Percentiles rank a stretch among this genome's conserved stretches.
These are phyloP conservation scores for Syndactyla subalaris DNA, from an alignment of 2,797 vertebrate genomes.

Conservation along the genomic window DNA sequence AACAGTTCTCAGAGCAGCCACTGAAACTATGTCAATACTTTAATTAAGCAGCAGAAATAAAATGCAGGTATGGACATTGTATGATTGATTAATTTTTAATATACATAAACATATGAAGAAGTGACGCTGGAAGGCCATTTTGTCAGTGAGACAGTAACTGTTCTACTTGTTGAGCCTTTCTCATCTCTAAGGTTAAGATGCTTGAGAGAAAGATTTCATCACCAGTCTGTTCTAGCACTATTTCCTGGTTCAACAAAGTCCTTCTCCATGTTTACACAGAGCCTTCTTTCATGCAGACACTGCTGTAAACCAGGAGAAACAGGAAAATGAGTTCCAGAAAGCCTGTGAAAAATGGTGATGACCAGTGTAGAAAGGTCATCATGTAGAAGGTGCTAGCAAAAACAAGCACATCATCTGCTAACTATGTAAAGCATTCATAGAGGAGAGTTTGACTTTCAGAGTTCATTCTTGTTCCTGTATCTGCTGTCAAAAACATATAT, in stretches of 20 bases:
- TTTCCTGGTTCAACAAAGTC: not conserved
- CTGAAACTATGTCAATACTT: not conserved
- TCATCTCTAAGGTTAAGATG: not conserved
- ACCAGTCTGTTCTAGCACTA: not conserved
- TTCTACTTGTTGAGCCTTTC: not conserved
- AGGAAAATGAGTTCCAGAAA: not conserved
- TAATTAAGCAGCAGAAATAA: not conserved
- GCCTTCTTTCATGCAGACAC: not conserved
- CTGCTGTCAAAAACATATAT: not conserved
- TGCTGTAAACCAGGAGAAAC: not conserved
- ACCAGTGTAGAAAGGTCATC: not conserved
- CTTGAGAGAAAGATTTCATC: not conserved
- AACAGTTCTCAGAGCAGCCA: not conserved
- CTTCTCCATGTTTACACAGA: accelerated
- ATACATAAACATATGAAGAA: not conserved
- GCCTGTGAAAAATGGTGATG: not conserved
- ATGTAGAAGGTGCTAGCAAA: not conserved
- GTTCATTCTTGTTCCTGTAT: not conserved
- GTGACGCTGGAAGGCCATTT: not conserved
- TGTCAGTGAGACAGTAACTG: not conserved
- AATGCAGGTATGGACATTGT: not conserved
- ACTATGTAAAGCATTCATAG: not conserved
- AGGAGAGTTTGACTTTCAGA: not conserved
- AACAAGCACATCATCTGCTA: not conserved
- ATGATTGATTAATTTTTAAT: not conserved